These are phyloP conservation scores for Cephonodes hylas DNA, from an alignment of 2,888 invertebrate species.

Conservation along the genomic window DNA sequence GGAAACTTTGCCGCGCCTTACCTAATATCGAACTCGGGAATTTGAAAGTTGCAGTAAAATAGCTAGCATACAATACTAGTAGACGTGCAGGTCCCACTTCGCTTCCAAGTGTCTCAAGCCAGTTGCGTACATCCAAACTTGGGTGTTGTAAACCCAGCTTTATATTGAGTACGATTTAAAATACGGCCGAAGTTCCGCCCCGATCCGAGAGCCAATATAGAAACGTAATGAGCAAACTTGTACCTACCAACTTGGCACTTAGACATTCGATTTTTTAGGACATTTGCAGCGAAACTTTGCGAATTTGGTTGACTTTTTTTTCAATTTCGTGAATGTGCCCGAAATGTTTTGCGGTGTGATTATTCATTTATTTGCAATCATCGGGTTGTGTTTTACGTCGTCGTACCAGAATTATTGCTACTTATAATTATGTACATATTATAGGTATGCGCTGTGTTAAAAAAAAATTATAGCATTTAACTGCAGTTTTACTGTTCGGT, in stretches of 20 bases:
- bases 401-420: too few relatives aligned
- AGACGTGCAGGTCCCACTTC: neutral
- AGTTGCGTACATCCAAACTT: neutral
- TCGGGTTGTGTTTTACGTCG: too few relatives aligned
- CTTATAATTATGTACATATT: too few relatives aligned
- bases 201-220: conserved; percentile 36
- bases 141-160: conserved; percentile 1
- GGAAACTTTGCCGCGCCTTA: neutral
- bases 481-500: too few relatives aligned
- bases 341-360: conserved; percentile 8
- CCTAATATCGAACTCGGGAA: neutral
- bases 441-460: too few relatives aligned
- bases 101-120: neutral
- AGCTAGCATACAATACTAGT: neutral
- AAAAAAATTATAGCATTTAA: too few relatives aligned
- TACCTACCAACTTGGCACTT: conserved; percentile 20
- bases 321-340: neutral
- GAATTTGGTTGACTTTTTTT: neutral
- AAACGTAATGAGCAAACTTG: conserved; percentile 40
- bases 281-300: neutral
- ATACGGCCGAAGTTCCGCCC: conserved; percentile 37
- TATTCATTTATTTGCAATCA: too few relatives aligned
- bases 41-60: neutral
- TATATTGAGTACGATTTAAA: conserved; percentile 26
- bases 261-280: conserved; percentile 1